phyloP scores from a whole-genome alignment of 2,797 vertebrate species.

The Sciaenops ocellatus region DNA sequence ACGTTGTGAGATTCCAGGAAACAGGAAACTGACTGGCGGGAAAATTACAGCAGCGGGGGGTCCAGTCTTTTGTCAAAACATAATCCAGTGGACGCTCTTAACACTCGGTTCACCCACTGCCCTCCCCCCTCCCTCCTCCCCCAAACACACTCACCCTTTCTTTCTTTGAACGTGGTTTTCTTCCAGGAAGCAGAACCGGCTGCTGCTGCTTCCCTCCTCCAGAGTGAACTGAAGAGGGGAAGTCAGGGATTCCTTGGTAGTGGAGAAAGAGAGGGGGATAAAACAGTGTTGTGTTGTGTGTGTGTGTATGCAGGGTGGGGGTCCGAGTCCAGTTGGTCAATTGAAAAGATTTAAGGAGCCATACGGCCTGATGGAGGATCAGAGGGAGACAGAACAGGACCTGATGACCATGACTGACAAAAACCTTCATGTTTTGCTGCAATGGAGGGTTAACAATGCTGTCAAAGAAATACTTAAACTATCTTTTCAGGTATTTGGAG shows the following conservation, averaged over 20 bases:
- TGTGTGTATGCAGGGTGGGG: constrained; percentile 10
- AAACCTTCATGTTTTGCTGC: no score
- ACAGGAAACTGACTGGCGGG: constrained; percentile 79
- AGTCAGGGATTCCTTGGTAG: constrained; percentile 46
- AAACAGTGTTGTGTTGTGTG: constrained; percentile 27
- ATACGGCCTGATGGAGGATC: constrained; percentile 27
- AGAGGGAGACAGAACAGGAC: constrained; percentile 3
- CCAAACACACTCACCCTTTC: background rate
- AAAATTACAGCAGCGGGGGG: constrained; percentile 71
- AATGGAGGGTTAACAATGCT: background rate
- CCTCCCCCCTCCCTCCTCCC: background rate
- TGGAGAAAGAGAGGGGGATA: constrained; percentile 28
- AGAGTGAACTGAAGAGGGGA: constrained; percentile 26
- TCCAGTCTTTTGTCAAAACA: constrained; percentile 72
- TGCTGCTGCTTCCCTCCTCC: constrained; percentile 53
- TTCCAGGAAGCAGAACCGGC: constrained; percentile 52
- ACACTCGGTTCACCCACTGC: constrained; percentile 19
- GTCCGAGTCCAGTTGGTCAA: constrained; percentile 15
- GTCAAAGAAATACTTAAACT: background rate
- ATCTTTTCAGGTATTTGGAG: background rate
- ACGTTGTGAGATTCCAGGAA: constrained; percentile 75
- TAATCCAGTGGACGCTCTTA: constrained; percentile 69
- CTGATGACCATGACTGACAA: constrained; percentile 9
- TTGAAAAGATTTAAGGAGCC: constrained; percentile 44
- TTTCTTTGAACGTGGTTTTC: constrained; percentile 35